Percentiles rank a stretch among this genome's conserved stretches.
phyloP scores from a whole-genome alignment of 2,888 invertebrate genomes.

The Stenodema calcarata region DNA sequence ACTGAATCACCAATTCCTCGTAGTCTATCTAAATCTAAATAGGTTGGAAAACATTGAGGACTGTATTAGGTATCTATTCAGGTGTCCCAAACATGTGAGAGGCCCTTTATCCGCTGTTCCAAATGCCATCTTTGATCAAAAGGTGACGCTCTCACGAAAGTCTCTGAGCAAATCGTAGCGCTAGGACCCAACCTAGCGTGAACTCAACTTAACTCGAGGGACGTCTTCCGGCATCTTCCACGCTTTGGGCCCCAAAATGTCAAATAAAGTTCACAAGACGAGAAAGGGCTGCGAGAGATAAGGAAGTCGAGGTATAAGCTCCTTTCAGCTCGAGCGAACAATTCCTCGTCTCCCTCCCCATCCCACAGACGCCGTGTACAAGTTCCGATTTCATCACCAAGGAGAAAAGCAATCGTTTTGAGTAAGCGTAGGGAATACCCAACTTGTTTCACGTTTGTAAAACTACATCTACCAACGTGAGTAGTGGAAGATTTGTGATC shows the following conservation, averaged over 20 bases:
- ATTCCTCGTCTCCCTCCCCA: background rate
- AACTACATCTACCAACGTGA: no score
- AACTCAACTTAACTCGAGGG: background rate
- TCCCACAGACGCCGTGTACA: background rate
- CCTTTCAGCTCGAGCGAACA: background rate
- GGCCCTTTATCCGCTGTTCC: no score
- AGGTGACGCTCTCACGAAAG: background rate
- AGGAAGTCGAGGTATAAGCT: background rate
- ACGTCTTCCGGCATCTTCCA: background rate
- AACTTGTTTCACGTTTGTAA: no score
- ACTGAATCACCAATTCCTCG: no score
- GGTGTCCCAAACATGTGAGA: no score
- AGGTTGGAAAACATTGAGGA: no score
- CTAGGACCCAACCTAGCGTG: background rate
- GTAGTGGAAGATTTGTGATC: no score
- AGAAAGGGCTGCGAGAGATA: background rate
- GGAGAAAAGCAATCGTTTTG: background rate
- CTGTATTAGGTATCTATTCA: background rate
- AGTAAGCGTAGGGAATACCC: no score
- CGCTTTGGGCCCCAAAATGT: background rate
- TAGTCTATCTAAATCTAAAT: no score
- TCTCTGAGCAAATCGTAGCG: background rate
- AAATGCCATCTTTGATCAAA: background rate
- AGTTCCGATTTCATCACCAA: background rate
- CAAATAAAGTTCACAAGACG: background rate